Conservation (phyloP, 2,113 vertebrate genomes). For the Toxostoma redivivum region DNA sequence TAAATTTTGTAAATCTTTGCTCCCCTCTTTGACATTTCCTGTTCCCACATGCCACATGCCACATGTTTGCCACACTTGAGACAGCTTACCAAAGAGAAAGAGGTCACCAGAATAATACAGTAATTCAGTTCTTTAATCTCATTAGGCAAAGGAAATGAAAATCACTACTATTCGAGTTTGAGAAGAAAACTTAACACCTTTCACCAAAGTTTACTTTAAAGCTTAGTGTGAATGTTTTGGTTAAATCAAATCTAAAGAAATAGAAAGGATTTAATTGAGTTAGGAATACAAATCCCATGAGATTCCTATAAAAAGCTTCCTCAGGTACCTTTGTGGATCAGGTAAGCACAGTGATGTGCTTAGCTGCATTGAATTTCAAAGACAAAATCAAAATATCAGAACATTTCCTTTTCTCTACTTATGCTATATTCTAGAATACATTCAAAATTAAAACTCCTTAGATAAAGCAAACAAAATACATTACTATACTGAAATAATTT, state of each 20-base stretch:
- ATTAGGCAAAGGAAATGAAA: constrained; percentile 36
- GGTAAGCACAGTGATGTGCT: neutral
- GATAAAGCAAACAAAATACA: neutral
- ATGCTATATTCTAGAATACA: neutral
- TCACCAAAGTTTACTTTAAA: constrained; percentile 24
- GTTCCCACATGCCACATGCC: neutral
- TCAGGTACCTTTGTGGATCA: neutral
- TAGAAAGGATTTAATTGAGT: constrained; percentile 20
- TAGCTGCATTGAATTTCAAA: neutral
- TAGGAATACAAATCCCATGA: neutral
- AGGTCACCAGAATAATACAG: constrained; percentile 15
- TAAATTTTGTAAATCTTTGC: constrained; percentile 35
- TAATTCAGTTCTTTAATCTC: constrained; percentile 35
- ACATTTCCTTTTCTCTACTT: neutral
- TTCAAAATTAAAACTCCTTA: neutral
- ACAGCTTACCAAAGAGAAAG: constrained; percentile 5
- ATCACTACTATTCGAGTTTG: constrained; percentile 1
- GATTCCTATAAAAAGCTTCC: neutral
- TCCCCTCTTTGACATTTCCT: constrained; percentile 35
- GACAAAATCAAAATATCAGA: neutral
- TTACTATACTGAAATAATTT: neutral
- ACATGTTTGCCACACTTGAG: constrained; percentile 23
- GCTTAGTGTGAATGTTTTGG: neutral
- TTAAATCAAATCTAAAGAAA: neutral
- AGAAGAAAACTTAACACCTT: constrained; percentile 4